Conservation (phyloP, 2,888 invertebrate species). For the Graphium colonna region DNA sequence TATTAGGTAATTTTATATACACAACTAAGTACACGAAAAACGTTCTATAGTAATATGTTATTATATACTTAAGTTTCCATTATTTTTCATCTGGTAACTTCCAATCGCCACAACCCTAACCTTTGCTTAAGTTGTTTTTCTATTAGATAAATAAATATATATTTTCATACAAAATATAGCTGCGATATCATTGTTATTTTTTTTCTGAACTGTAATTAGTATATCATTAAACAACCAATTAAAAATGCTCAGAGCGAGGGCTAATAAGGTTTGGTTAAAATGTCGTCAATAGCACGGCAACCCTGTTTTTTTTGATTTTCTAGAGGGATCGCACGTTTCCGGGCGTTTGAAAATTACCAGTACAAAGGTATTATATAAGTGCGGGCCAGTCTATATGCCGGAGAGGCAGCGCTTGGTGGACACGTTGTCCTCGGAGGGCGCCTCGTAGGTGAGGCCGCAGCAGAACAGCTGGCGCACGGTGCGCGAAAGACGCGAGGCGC, state of each 20-base stretch:
- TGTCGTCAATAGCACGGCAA: too few species aligned
- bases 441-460: conserved; percentile 58
- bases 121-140: neutral
- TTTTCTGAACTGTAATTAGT: too few species aligned
- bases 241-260: too few species aligned
- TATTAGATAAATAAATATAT: too few species aligned
- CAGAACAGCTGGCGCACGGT: conserved; percentile 64
- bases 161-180: too few species aligned
- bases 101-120: conserved; percentile 7
- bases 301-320: neutral
- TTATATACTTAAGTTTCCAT: conserved; percentile 47
- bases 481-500: conserved; percentile 55
- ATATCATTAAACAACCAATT: too few species aligned
- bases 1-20: conserved; percentile 56
- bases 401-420: conserved; percentile 31
- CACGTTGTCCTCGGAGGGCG: conserved; percentile 59
- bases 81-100: conserved; percentile 32
- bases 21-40: conserved; percentile 44
- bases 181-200: too few species aligned
- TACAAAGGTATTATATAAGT: too few species aligned
- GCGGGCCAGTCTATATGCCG: conserved; percentile 42
- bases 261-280: too few species aligned
- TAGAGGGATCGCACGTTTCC: neutral
- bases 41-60: conserved; percentile 32
- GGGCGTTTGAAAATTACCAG: conserved; percentile 48